Percentiles rank a stretch among this genome's conserved stretches.
Evolutionary conservation across 2,888 invertebrate genomes (phyloP).

Genomic region (Lithophane leautieri): DNA sequence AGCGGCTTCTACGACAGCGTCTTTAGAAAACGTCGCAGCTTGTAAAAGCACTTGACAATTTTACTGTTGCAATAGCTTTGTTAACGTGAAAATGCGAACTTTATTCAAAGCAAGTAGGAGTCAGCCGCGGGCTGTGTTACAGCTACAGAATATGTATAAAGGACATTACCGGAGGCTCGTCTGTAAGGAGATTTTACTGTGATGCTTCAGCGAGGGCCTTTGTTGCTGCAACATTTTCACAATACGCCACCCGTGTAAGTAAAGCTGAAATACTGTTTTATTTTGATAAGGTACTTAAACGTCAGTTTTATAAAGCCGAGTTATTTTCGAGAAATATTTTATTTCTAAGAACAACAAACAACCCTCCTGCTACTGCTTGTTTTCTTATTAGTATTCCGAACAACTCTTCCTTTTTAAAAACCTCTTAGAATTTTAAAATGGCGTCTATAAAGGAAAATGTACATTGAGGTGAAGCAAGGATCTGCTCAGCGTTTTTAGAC

Average conservation of each 20-base stretch:
- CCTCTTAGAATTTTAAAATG: slow-evolving; percentile 39
- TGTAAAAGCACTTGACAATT: slow-evolving; percentile 63
- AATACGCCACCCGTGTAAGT: slow-evolving; percentile 41
- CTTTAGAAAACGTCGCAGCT: slow-evolving; percentile 57
- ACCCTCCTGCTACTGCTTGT: slow-evolving; percentile 14
- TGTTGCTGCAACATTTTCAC: slow-evolving; percentile 64
- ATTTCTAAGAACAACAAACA: slow-evolving; percentile 30
- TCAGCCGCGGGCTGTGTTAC: slow-evolving; percentile 57
- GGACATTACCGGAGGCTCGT: slow-evolving; percentile 69
- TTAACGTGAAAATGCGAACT: slow-evolving; percentile 64
- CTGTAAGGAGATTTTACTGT: slow-evolving; percentile 76
- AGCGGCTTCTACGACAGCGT: slow-evolving; percentile 55
- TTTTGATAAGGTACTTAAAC: slow-evolving; percentile 29
- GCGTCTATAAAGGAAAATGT: slow-evolving; percentile 21
- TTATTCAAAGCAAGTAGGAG: slow-evolving; percentile 67
- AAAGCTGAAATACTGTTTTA: slow-evolving; percentile 44
- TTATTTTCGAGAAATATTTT: slow-evolving; percentile 31
- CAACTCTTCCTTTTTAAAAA: slow-evolving; percentile 40
- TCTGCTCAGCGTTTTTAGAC: slow-evolving; percentile 36
- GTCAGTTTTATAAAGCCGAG: slow-evolving; percentile 24
- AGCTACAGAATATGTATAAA: slow-evolving; percentile 71
- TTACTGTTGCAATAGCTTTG: slow-evolving; percentile 59
- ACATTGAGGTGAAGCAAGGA: slow-evolving; percentile 25
- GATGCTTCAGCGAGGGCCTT: slow-evolving; percentile 69
- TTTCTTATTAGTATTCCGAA: slow-evolving; percentile 37